phyloP scores from a whole-genome alignment of 2,888 invertebrate species.

The Macrosiphum euphorbiae region DNA sequence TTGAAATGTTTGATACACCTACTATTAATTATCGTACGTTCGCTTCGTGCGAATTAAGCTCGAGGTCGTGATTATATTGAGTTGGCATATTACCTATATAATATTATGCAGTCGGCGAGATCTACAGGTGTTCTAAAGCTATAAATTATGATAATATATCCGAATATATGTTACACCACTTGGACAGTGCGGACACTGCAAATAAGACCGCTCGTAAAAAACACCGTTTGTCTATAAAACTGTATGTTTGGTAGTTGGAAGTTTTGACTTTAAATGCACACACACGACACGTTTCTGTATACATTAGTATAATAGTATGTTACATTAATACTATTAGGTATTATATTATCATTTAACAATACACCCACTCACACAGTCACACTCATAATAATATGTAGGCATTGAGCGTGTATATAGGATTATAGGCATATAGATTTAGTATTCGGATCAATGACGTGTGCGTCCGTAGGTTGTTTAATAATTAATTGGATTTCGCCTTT shows the following conservation, averaged over 20 bases:
- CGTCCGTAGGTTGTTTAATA: not conserved
- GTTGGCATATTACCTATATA: not conserved
- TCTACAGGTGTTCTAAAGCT: not conserved
- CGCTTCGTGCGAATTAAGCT: not conserved
- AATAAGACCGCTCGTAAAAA: not conserved
- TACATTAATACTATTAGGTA: not conserved
- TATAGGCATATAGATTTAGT: too few relatives aligned
- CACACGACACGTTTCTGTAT: not conserved
- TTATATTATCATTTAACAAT: not conserved
- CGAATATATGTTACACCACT: not conserved
- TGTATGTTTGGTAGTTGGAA: not conserved
- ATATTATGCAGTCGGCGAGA: not conserved
- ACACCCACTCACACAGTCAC: not conserved
- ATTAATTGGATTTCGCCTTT: conserved; percentile 21
- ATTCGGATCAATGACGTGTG: not conserved
- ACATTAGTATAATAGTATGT: not conserved
- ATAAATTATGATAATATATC: not conserved
- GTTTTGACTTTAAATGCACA: not conserved
- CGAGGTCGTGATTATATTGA: not conserved
- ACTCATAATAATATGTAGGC: not conserved
- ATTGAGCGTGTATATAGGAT: not conserved
- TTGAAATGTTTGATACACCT: not conserved
- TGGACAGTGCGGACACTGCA: not conserved
- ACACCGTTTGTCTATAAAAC: not conserved
- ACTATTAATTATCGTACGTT: not conserved